A percentile compares a stretch with the other conserved stretches of the same genome.
These are phyloP conservation scores for Drosophila dunni DNA, from an alignment of 1,140 invertebrate genomes.

Conservation along the genomic window DNA sequence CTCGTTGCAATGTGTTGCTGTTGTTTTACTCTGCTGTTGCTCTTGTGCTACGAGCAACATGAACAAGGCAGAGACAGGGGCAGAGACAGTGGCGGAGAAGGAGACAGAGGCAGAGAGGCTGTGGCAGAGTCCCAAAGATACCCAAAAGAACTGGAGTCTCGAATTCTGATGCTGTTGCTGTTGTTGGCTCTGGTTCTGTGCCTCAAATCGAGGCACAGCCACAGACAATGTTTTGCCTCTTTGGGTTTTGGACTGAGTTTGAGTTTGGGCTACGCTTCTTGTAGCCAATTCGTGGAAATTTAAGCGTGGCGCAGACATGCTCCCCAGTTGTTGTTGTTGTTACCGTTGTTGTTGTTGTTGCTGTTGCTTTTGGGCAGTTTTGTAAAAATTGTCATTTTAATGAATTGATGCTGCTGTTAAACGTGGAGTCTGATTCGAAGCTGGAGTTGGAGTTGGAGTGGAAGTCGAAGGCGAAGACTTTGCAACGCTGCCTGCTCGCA, in stretches of 20 bases:
- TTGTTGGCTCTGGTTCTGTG: constrained; percentile 29
- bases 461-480: not conserved
- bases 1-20: constrained; percentile 67
- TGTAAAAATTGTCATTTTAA: constrained; percentile 84
- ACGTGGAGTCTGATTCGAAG: constrained; percentile 19
- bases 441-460: too few relatives aligned
- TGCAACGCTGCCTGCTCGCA: constrained; percentile 32
- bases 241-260: too few relatives aligned
- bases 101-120: not conserved
- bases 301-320: constrained; percentile 81
- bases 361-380: constrained; percentile 78
- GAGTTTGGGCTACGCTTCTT: constrained; percentile 63
- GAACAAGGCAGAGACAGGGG: constrained; percentile 51
- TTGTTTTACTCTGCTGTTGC: constrained; percentile 35
- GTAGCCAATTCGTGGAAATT: constrained; percentile 83
- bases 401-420: constrained; percentile 83
- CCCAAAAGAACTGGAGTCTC: constrained; percentile 20
- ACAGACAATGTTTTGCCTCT: constrained; percentile 44
- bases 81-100: constrained; percentile 35
- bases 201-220: constrained; percentile 11
- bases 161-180: constrained; percentile 13
- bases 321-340: constrained; percentile 73
- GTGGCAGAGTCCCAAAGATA: constrained; percentile 14
- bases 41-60: constrained; percentile 70
- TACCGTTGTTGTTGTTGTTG: constrained; percentile 41